phyloP scores from a whole-genome alignment of 37 sponge, comb jelly and placozoan genomes.

The Theonella swinhoei region DNA sequence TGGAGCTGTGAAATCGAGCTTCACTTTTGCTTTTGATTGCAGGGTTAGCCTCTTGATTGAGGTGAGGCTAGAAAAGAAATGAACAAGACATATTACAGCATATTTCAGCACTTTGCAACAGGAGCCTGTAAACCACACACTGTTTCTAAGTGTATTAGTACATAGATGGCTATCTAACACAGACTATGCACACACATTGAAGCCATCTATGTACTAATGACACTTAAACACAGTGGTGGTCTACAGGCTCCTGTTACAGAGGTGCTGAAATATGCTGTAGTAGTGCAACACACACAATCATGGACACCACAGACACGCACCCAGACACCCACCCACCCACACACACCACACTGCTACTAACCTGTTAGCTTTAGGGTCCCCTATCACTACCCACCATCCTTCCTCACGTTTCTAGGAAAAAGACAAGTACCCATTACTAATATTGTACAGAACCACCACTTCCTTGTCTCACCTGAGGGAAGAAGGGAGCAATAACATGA shows the following conservation, averaged over 20 bases:
- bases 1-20: constrained; percentile 92
- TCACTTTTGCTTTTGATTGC: constrained; percentile 87
- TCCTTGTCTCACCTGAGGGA: constrained; percentile 74
- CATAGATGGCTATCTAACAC: too few relatives aligned
- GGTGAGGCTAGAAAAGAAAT: constrained; percentile 55
- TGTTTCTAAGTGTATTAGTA: too few relatives aligned
- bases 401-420: constrained; percentile 87
- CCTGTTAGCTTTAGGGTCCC: constrained; percentile 92
- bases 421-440: neutral
- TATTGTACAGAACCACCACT: neutral
- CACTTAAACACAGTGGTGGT: too few relatives aligned
- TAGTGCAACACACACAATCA: neutral
- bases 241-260: too few relatives aligned
- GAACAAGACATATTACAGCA: neutral
- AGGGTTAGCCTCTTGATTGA: constrained; percentile 95
- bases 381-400: constrained; percentile 99
- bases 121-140: too few relatives aligned
- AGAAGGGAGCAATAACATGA: constrained; percentile 97
- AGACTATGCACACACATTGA: too few relatives aligned
- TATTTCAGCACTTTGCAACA: too few relatives aligned
- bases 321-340: too few relatives aligned
- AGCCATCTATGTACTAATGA: too few relatives aligned
- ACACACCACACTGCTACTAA: constrained; percentile 6
- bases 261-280: too few relatives aligned
- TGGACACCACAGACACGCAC: neutral